These are phyloP conservation scores for Sebastes trivittatus DNA, from an alignment of 2,797 vertebrate species.

Conservation along the genomic window DNA sequence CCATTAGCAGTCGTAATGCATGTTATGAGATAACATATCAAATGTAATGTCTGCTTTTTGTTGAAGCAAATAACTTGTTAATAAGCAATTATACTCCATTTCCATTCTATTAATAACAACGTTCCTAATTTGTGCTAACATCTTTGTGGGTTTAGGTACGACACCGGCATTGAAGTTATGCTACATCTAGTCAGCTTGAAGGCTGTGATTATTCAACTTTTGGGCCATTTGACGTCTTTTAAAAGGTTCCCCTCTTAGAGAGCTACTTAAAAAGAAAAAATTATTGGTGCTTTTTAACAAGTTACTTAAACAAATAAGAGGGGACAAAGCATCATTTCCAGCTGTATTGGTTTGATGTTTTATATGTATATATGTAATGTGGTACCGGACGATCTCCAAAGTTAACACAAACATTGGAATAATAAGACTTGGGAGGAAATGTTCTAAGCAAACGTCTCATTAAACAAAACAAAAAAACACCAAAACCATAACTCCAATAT, in stretches of 20 bases:
- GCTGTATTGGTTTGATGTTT: constrained; percentile 34
- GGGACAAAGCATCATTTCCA: constrained; percentile 49
- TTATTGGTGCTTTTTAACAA: constrained; percentile 1
- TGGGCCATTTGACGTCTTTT: not conserved
- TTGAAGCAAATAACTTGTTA: not conserved
- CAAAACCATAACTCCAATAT: constrained; percentile 46
- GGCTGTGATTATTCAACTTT: not conserved
- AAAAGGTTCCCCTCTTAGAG: not conserved
- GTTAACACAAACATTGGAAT: constrained; percentile 35
- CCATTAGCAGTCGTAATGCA: not conserved
- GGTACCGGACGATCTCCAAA: constrained; percentile 15
- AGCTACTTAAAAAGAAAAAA: not conserved
- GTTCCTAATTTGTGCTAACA: not conserved
- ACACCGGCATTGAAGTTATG: not conserved
- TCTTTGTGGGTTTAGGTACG: not conserved
- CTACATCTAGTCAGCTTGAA: constrained; percentile 23
- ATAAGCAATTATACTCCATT: not conserved
- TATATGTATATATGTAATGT: constrained; percentile 6
- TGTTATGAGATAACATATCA: not conserved
- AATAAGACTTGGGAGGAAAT: constrained; percentile 20
- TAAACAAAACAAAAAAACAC: constrained; percentile 54
- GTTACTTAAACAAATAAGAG: constrained; percentile 17
- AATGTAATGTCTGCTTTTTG: not conserved
- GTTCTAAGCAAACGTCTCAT: constrained; percentile 26
- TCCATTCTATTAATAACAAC: not conserved